Percentiles rank a stretch among this genome's conserved stretches.
Evolutionary conservation across 2,888 invertebrate genomes (phyloP).

Genomic region (Drosophila diplacantha): DNA sequence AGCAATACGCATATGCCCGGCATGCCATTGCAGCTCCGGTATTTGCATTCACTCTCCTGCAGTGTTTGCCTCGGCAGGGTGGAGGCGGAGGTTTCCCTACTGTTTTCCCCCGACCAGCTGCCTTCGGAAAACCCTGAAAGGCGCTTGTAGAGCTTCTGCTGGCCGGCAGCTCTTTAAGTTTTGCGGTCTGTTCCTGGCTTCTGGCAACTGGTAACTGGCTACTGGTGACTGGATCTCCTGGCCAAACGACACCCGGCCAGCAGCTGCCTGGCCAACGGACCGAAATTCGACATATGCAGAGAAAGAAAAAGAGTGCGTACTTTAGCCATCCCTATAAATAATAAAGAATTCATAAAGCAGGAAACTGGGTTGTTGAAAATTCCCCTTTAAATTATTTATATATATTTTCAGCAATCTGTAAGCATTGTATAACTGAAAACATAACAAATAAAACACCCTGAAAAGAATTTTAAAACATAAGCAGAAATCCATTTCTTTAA

Average conservation of each 20-base stretch:
- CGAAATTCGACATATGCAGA: constrained; percentile 45
- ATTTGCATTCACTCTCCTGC: constrained; percentile 67
- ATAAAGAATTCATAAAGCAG: too few relatives aligned
- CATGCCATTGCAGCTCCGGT: constrained; percentile 44
- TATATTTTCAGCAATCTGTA: too few relatives aligned
- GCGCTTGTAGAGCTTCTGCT: constrained; percentile 61
- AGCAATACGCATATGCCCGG: constrained; percentile 60
- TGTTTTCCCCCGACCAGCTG: constrained; percentile 13
- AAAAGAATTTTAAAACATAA: background rate
- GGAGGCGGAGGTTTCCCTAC: constrained; percentile 7
- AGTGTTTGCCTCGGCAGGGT: constrained; percentile 45
- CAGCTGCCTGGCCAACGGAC: constrained; percentile 24
- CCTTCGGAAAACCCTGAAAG: constrained; percentile 52
- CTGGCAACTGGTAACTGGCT: constrained; percentile 12
- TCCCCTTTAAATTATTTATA: too few relatives aligned
- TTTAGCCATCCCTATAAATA: background rate
- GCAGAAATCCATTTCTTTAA: background rate
- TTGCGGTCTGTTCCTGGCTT: constrained; percentile 41
- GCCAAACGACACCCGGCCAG: constrained; percentile 55
- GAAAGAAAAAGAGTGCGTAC: background rate
- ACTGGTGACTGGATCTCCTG: constrained; percentile 29
- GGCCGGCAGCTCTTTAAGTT: constrained; percentile 62
- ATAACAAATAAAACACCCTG: background rate
- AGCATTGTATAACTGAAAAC: too few relatives aligned
- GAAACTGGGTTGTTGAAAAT: too few relatives aligned